Percentiles rank a stretch among this genome's conserved stretches.
phyloP scores from a whole-genome alignment of 1,140 invertebrate species.

The Gonatopus flavifemur region DNA sequence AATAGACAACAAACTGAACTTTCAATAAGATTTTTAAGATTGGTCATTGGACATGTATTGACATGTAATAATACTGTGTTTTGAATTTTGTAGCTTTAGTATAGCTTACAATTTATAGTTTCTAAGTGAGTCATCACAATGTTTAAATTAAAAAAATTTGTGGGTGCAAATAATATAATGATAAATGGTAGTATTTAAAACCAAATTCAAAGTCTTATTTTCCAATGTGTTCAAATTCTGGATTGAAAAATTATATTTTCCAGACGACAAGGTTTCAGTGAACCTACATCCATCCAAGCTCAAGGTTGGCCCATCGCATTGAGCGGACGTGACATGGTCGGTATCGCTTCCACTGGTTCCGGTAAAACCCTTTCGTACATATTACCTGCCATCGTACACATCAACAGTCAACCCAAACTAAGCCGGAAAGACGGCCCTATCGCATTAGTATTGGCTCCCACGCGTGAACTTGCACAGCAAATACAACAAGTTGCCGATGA shows the following conservation, averaged over 20 bases:
- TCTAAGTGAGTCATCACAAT: too few relatives aligned
- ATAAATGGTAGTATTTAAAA: too few relatives aligned
- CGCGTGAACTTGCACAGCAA: conserved; percentile 94
- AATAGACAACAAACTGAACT: too few relatives aligned
- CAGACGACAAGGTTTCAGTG: conserved; percentile 79
- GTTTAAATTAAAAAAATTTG: too few relatives aligned
- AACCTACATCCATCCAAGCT: conserved; percentile 87
- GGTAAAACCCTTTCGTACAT: conserved; percentile 88
- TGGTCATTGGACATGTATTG: too few relatives aligned
- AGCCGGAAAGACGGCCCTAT: conserved; percentile 87
- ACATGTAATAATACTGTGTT: too few relatives aligned
- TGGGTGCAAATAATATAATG: too few relatives aligned
- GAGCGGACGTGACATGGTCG: conserved; percentile 89
- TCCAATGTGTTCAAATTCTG: too few relatives aligned
- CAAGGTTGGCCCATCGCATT: conserved; percentile 93
- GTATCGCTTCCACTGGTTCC: conserved; percentile 94
- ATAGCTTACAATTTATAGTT: too few relatives aligned
- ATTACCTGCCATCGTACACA: conserved; percentile 87
- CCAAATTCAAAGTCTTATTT: conserved; percentile 1
- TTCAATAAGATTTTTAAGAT: too few relatives aligned
- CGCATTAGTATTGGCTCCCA: conserved; percentile 89
- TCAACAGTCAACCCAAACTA: conserved; percentile 85
- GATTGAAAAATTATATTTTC: conserved; percentile 21
- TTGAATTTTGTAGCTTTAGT: too few relatives aligned
- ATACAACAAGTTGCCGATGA: conserved; percentile 93